A percentile compares a stretch with the other conserved stretches of the same genome.
These are phyloP conservation scores for Mesocricetus auratus DNA, from an alignment of 2,113 vertebrate species.

Conservation along the genomic window DNA sequence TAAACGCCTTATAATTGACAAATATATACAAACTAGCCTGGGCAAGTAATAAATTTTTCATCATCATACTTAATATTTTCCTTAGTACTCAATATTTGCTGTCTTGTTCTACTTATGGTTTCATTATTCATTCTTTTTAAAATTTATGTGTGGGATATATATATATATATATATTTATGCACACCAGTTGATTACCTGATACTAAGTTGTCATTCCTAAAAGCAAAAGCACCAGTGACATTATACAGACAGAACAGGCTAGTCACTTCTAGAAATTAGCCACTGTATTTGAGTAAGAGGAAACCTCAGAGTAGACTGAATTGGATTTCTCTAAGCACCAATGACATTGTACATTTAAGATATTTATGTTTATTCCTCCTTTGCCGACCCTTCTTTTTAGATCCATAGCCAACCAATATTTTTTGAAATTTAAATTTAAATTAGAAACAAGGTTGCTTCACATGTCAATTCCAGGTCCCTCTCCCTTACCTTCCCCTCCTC, in stretches of 20 bases:
- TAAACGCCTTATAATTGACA: not conserved
- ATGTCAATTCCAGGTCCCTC: too few relatives aligned
- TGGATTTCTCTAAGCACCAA: not conserved
- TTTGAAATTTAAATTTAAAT: too few relatives aligned
- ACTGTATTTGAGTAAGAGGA: not conserved
- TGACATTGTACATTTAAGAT: not conserved
- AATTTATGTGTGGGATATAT: not conserved
- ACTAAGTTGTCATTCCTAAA: not conserved
- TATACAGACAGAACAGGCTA: not conserved
- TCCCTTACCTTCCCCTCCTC: too few relatives aligned
- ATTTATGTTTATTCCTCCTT: not conserved
- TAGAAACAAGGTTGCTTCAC: too few relatives aligned
- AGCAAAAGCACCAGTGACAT: not conserved
- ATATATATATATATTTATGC: not conserved
- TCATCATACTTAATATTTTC: constrained; percentile 4
- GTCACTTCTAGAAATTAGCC: not conserved
- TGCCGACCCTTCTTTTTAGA: not conserved
- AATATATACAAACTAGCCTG: not conserved
- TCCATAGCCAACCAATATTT: not conserved
- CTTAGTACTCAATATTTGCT: not conserved
- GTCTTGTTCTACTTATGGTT: not conserved
- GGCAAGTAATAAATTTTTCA: not conserved
- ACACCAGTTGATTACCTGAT: too few relatives aligned
- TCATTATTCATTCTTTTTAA: not conserved
- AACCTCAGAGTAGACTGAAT: not conserved